Percentiles rank a stretch among this genome's conserved stretches.
phyloP scores from a whole-genome alignment of 2,797 vertebrate species.

The Acipenser oxyrinchus region DNA sequence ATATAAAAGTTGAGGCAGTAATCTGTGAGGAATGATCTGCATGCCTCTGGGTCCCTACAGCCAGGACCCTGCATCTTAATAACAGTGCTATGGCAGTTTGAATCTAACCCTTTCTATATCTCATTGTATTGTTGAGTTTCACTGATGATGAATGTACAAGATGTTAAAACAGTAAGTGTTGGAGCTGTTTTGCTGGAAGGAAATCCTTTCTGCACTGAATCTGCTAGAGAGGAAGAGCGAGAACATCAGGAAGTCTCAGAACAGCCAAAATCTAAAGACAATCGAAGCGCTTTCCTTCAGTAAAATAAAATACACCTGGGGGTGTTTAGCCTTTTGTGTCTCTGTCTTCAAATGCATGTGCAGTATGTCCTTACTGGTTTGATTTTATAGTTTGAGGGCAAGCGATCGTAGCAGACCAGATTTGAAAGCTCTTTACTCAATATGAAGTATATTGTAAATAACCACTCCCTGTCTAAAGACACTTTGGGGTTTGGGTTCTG shows the following conservation, averaged over 20 bases:
- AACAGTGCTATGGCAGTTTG: conserved; percentile 4
- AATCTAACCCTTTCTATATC: conserved; percentile 6
- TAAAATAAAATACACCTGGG: background rate
- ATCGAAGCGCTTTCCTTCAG: background rate
- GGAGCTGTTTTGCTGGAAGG: conserved; percentile 37
- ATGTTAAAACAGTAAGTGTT: conserved; percentile 5
- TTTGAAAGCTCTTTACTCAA: too few species aligned
- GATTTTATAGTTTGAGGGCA: too few species aligned
- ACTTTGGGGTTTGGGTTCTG: conserved; percentile 24
- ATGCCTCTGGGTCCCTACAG: background rate
- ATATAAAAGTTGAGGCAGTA: too few species aligned
- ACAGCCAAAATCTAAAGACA: conserved; percentile 10
- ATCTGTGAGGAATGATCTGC: conserved; percentile 2
- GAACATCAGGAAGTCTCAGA: conserved; percentile 7
- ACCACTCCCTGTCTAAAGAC: background rate
- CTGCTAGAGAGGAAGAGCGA: background rate
- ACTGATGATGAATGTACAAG: too few species aligned
- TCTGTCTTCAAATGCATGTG: conserved; percentile 37
- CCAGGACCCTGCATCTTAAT: background rate
- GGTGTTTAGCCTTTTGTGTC: background rate
- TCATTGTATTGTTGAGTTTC: too few species aligned
- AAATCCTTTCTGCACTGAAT: conserved; percentile 43
- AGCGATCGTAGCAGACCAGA: too few species aligned
- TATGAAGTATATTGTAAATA: background rate
- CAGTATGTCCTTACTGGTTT: background rate